Base-by-base conservation (phyloP, 2,888 invertebrate species). In the Cepaea hortensis region DNA sequence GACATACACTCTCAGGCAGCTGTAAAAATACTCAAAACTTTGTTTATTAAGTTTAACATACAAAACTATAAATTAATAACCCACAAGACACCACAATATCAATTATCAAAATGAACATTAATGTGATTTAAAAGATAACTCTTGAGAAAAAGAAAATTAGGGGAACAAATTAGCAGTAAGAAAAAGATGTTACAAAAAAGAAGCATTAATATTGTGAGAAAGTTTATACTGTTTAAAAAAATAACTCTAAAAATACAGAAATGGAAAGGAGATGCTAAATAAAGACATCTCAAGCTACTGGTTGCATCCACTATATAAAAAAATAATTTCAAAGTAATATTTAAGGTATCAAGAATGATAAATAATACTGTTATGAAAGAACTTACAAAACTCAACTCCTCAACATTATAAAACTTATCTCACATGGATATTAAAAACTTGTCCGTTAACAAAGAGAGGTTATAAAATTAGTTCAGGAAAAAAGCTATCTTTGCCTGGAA, bases 21-120 rank as follows among this genome's bases (percentile, higher is more conserved):
- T 62, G 79, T 79, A 89, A 84, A 90, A 87, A 79, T 82, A 87
- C n/a, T 84, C 61, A 82, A 87, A 86, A 86, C 75, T 81, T 86
- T 84, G 46, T 85, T 87, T 84, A 80, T 84, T 77, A 87, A 87
- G 87, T 84, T 83, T 68, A 87, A 87, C 87, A 84, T 87, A 87
- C 87, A 87, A 87, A 87, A 87, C 84, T 86, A 87, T 87, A 84
- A 87, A 87, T 84, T 84, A 82, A 87, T 84, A 87, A 87, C 87
- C 87, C 84, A 87, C 85, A 88, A 80, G 81, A 79, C 86, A 88
- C 87, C 87, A 88, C 88, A 87, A 87, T 85, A 85, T 86, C 84
- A 88, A 89, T 84, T 81, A 83, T 48, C 70, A 85, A 82, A 87
- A 83, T 80, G 72, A 80, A 85, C 80, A 85, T 80, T n/a, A 79